A percentile compares a stretch with the other conserved stretches of the same genome.
Conservation (phyloP, 2,888 invertebrate genomes). For the Campoplex capitator region DNA sequence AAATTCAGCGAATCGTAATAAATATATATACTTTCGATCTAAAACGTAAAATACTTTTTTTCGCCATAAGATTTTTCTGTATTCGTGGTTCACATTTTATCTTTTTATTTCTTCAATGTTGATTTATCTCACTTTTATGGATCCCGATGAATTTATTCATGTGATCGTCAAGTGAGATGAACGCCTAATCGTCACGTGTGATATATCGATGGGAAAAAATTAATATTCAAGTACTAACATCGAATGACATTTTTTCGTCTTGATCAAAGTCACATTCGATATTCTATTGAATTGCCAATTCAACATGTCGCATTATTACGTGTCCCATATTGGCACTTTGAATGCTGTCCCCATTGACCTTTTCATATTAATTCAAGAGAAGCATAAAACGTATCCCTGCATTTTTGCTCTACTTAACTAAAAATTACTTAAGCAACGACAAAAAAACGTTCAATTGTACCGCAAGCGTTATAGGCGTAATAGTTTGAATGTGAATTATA, state of each 20-base stretch:
- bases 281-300: constrained; percentile 12
- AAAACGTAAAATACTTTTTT: constrained; percentile 71
- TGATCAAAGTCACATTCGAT: constrained; percentile 41
- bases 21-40: constrained; percentile 75
- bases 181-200: constrained; percentile 6
- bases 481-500: constrained; percentile 33
- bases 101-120: constrained; percentile 32
- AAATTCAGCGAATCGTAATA: constrained; percentile 78
- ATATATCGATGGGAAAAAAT: constrained; percentile 31
- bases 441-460: constrained; percentile 25
- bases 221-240: constrained; percentile 36
- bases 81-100: constrained; percentile 23
- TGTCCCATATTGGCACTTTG: constrained; percentile 56
- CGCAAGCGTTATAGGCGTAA: constrained; percentile 60
- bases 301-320: constrained; percentile 17
- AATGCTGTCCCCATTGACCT: constrained; percentile 46
- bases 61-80: constrained; percentile 46
- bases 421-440: constrained; percentile 41
- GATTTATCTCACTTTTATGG: constrained; percentile 35
- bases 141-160: constrained; percentile 25
- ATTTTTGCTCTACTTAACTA: constrained; percentile 36
- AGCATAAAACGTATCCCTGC: constrained; percentile 62
- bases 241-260: constrained; percentile 14
- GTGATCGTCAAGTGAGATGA: constrained; percentile 31
- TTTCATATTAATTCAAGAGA: constrained; percentile 29